phyloP scores from a whole-genome alignment of 2,797 vertebrate species.

The Hippoglossus hippoglossus region DNA sequence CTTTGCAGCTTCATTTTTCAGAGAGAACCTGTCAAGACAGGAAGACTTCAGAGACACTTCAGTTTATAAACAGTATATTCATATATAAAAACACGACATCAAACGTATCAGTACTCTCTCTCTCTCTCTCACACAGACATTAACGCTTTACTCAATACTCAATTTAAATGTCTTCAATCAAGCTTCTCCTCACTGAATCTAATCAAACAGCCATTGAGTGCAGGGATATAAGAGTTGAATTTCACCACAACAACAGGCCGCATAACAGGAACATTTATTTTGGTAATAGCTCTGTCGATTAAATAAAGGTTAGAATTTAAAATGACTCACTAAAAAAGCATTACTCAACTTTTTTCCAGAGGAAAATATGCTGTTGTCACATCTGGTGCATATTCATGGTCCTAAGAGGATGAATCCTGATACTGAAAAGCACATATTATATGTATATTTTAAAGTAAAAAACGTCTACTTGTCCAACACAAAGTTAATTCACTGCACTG shows the following conservation, averaged over 20 bases:
- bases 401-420: too few relatives aligned
- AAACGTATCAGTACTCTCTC: conserved; percentile 4
- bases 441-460: too few relatives aligned
- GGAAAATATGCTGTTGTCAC: too few relatives aligned
- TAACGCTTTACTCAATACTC: conserved; percentile 12
- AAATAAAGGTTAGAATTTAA: conserved; percentile 40
- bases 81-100: conserved; percentile 48
- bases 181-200: conserved; percentile 15
- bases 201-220: conserved; percentile 47
- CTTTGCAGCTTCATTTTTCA: conserved; percentile 64
- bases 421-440: too few relatives aligned
- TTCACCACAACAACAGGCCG: conserved; percentile 3
- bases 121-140: conserved; percentile 15
- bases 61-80: conserved; percentile 48
- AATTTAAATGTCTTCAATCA: conserved; percentile 40
- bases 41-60: conserved; percentile 59
- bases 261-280: conserved; percentile 38
- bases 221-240: conserved; percentile 17
- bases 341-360: too few relatives aligned
- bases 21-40: conserved; percentile 68
- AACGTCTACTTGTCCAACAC: too few relatives aligned
- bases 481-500: too few relatives aligned
- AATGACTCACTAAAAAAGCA: not conserved
- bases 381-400: too few relatives aligned
- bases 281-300: conserved; percentile 35